Percentiles rank a stretch among this genome's conserved stretches.
Evolutionary conservation across 2,797 vertebrate species (phyloP).

Genomic region (Zenarchopterus dispar): DNA sequence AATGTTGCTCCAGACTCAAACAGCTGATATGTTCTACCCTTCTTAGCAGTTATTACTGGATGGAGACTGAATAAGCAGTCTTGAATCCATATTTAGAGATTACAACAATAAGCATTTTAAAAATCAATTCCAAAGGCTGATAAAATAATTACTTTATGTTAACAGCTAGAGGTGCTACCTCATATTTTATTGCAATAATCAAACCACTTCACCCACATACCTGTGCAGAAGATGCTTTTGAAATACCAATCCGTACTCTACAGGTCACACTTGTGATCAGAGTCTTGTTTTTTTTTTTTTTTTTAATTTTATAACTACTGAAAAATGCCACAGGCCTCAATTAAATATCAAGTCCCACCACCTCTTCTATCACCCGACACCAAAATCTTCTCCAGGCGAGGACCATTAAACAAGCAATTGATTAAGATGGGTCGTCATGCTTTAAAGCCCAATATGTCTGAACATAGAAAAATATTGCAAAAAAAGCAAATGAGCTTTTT

Average conservation of each 20-base stretch:
- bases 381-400: slow-evolving; percentile 8
- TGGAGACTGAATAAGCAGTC: slow-evolving; percentile 57
- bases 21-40: slow-evolving; percentile 82
- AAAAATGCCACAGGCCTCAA: slow-evolving; percentile 60
- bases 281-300: slow-evolving; percentile 29
- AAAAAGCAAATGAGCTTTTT: slow-evolving; percentile 25
- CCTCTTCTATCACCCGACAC: neutral
- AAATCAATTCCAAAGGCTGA: slow-evolving; percentile 70
- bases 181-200: slow-evolving; percentile 80
- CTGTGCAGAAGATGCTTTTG: slow-evolving; percentile 64
- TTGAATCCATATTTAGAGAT: slow-evolving; percentile 64
- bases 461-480: slow-evolving; percentile 4
- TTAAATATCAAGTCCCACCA: slow-evolving; percentile 43
- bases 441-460: slow-evolving; percentile 6
- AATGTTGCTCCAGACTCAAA: slow-evolving; percentile 74
- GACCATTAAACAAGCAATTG: slow-evolving; percentile 34
- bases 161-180: slow-evolving; percentile 66
- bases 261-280: slow-evolving; percentile 35
- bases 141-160: slow-evolving; percentile 67
- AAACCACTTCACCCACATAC: slow-evolving; percentile 70
- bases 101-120: slow-evolving; percentile 57
- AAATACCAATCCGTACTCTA: slow-evolving; percentile 57
- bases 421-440: slow-evolving; percentile 12
- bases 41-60: slow-evolving; percentile 70
- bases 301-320: slow-evolving; percentile 38